A percentile compares a stretch with the other conserved stretches of the same genome.
phyloP scores from a whole-genome alignment of 2,797 vertebrate species.

The Odontamblyopus lacepedii region DNA sequence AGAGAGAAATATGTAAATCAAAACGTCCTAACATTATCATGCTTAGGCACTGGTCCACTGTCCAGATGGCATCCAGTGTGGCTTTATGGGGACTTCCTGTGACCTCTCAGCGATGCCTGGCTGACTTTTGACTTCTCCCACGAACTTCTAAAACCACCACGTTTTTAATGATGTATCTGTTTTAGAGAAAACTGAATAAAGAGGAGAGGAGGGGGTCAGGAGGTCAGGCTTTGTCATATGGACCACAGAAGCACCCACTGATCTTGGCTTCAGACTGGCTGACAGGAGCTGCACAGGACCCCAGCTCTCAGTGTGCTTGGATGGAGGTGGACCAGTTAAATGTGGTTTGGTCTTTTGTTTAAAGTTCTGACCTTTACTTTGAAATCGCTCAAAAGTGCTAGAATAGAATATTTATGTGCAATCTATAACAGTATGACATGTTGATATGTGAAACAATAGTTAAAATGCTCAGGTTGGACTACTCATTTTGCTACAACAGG shows the following conservation, averaged over 20 bases:
- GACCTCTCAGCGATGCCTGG: conserved; percentile 24
- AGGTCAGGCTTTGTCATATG: conserved; percentile 15
- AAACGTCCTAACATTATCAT: too few species aligned
- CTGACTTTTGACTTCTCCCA: conserved; percentile 37
- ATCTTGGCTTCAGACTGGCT: background rate
- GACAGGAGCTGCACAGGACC: background rate
- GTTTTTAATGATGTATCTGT: conserved; percentile 26
- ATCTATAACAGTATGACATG: too few species aligned
- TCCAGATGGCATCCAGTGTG: conserved; percentile 18
- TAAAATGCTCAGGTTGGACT: too few species aligned
- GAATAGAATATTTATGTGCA: background rate
- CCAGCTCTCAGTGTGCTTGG: background rate
- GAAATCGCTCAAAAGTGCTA: background rate
- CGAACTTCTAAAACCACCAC: background rate
- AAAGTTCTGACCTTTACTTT: background rate
- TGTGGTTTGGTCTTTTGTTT: background rate
- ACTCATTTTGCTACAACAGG: too few species aligned
- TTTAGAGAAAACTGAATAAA: conserved; percentile 16
- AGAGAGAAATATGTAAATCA: too few species aligned
- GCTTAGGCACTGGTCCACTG: conserved; percentile 7
- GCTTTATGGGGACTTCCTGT: conserved; percentile 16
- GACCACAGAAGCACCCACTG: background rate
- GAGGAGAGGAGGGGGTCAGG: conserved; percentile 1
- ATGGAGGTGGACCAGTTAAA: background rate
- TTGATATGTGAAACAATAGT: too few species aligned